Evolutionary conservation across 2,888 invertebrate species (phyloP).

Genomic region (Ormyrus thymus): DNA sequence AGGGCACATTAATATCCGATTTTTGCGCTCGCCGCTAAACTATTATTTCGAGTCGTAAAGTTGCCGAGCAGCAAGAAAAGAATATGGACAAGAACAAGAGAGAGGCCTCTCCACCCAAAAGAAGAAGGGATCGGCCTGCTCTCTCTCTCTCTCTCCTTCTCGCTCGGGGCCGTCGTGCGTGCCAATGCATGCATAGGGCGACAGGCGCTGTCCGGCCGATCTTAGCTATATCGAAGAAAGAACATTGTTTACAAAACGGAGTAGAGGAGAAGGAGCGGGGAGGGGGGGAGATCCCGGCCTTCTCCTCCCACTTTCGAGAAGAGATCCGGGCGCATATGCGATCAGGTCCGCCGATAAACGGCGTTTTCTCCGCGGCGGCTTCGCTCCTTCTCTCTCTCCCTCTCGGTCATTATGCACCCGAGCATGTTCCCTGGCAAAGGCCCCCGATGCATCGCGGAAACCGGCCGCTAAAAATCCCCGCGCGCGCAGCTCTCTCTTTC

Average conservation of each 20-base stretch:
- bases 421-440: constrained; percentile 30
- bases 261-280: neutral
- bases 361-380: constrained; percentile 44
- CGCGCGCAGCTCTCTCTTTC: neutral
- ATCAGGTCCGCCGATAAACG: constrained; percentile 51
- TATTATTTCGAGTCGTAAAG: constrained; percentile 41
- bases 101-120: too few species aligned
- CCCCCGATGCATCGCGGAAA: constrained; percentile 48
- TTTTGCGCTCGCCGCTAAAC: constrained; percentile 16
- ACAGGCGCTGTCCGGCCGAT: neutral
- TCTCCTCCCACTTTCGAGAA: constrained; percentile 34
- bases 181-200: neutral
- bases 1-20: constrained; percentile 36
- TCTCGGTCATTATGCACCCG: constrained; percentile 39
- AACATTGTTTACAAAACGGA: constrained; percentile 44
- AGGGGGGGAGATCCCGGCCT: neutral
- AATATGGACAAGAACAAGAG: too few species aligned
- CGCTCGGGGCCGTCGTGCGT: too few species aligned
- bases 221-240: neutral
- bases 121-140: too few species aligned
- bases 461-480: constrained; percentile 23
- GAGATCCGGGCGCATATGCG: constrained; percentile 53
- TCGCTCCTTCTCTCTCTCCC: too few species aligned
- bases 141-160: too few species aligned
- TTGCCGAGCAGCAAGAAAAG: constrained; percentile 9